Conservation (phyloP, 2,113 vertebrate species). For the Lagopus muta region DNA sequence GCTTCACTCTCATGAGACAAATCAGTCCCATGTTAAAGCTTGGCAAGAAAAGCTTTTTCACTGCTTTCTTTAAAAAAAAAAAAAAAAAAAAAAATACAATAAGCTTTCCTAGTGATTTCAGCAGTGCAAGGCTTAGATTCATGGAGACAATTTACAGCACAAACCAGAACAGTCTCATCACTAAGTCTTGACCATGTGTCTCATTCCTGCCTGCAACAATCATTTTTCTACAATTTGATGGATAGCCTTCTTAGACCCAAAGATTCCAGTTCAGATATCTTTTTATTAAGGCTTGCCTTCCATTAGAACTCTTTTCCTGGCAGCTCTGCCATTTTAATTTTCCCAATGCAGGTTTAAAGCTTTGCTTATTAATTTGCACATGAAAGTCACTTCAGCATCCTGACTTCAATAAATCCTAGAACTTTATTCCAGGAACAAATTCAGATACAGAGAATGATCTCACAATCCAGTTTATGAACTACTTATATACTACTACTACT, state of each 20-base stretch:
- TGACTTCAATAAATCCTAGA: background rate
- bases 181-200: background rate
- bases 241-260: background rate
- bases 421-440: background rate
- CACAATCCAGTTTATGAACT: background rate
- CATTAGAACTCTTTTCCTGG: conserved; percentile 1
- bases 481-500: background rate
- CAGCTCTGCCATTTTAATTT: background rate
- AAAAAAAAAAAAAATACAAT: background rate
- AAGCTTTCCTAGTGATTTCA: background rate
- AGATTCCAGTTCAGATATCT: background rate
- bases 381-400: background rate
- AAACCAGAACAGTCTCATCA: background rate
- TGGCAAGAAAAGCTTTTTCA: background rate
- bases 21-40: background rate
- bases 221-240: background rate
- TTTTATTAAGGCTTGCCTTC: background rate
- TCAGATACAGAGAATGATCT: background rate
- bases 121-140: background rate
- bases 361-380: conserved; percentile 9
- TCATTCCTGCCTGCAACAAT: background rate
- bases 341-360: background rate
- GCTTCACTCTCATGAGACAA: background rate
- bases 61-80: background rate
- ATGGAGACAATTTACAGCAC: background rate